Base-by-base conservation (phyloP, 2,888 invertebrate genomes). In the Pyrochroa serraticornis region DNA sequence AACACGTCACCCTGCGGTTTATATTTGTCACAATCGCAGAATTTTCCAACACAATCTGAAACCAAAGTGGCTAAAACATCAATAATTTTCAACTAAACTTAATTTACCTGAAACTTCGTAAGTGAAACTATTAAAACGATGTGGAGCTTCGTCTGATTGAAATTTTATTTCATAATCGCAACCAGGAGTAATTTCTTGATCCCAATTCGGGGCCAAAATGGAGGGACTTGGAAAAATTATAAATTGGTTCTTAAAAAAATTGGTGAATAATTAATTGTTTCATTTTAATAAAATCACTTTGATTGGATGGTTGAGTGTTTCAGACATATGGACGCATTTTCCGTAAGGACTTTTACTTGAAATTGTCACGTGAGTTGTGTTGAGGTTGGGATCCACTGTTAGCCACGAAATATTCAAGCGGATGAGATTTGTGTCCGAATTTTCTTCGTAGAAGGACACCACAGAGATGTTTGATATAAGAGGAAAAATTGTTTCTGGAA, bases 31-130 rank as follows among this genome's bases (percentile, higher is more conserved):
- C 58, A 58, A 43, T 44, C 31, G 32, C 53, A 58, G 22, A 35
- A 42, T 1, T 41, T 43, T 34, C 34, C 48, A 35, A 58, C 58
- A 34, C 58, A 53, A 42, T 48, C 48, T 7, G 55, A 47, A n/a
- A 54, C 46, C 8, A 2, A 12, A 10, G 6, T 6, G 10, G 35
- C n/a, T 33, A 7, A 33, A 7, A 7, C 7, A 6, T 33, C 3
- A 6, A 3, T 6, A n/a, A 6, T 35, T 45, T 7, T 45, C 1
- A 2, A 45, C 10, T 34, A 9, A 5, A 22, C 7, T 8, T 5
- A 43, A n/a, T n/a, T 43, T 5, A 31, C 14, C 6, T 7, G 35
- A 8, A 1, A 35, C 30, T 33, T 9, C 31, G 47, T 54, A 54
- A 36, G 44, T 54, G 9, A 49, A 38, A 22, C 13, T 34, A 38